Conservation (phyloP, 2,888 invertebrate species). For the Zygothrica quintamaculata region DNA sequence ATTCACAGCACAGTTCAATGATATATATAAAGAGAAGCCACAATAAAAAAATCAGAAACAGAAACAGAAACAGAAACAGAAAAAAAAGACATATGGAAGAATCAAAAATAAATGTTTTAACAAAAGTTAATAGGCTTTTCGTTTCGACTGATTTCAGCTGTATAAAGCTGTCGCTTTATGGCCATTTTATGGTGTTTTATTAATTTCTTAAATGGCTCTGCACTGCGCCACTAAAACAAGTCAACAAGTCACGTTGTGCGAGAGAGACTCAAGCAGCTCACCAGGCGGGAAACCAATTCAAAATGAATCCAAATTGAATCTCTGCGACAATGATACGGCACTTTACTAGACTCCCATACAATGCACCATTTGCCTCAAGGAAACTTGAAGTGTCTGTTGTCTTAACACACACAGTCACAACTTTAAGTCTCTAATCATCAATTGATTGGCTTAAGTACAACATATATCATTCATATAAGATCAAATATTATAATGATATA, state of each 20-base stretch:
- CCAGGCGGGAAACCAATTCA: conserved; percentile 25
- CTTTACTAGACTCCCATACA: conserved; percentile 35
- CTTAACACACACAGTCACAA: too few relatives aligned
- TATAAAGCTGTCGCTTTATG: conserved; percentile 63
- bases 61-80: conserved; percentile 1
- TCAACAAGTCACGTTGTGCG: conserved; percentile 14
- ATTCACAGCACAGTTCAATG: conserved; percentile 55
- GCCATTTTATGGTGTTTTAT: conserved; percentile 73
- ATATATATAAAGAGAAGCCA: conserved; percentile 11
- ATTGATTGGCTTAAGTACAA: conserved; percentile 1
- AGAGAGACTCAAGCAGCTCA: not conserved
- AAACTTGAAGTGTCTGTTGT: too few relatives aligned
- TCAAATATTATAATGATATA: too few relatives aligned
- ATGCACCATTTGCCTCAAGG: too few relatives aligned
- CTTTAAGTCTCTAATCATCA: conserved; percentile 22
- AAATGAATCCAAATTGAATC: conserved; percentile 52
- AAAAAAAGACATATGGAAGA: conserved; percentile 27
- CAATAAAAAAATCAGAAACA: conserved; percentile 3
- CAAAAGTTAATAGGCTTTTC: conserved; percentile 68
- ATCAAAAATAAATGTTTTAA: conserved; percentile 67
- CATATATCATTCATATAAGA: conserved; percentile 1
- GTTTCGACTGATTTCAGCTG: conserved; percentile 65
- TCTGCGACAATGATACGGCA: conserved; percentile 53
- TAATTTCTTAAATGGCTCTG: conserved; percentile 62
- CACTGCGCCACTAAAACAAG: conserved; percentile 23